Conservation (phyloP, 2,797 vertebrate species). For the Sebastolobus alascanus region DNA sequence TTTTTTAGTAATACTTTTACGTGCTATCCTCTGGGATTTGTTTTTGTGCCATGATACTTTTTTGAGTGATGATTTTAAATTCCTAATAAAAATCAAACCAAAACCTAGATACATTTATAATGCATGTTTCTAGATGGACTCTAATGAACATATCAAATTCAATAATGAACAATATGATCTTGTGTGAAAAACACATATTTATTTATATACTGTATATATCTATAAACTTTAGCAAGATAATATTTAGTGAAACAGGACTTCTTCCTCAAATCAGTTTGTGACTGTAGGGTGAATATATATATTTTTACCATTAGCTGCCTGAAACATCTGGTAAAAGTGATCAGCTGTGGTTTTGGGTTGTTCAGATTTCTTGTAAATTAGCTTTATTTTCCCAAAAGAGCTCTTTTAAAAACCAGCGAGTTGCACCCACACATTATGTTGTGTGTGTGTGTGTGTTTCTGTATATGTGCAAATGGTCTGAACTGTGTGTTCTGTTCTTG, state of each 20-base stretch:
- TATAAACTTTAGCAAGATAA: neutral
- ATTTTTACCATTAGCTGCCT: neutral
- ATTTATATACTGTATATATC: no score
- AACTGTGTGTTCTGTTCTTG: constrained; percentile 1
- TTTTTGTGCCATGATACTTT: no score
- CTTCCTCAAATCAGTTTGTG: neutral
- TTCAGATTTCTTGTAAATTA: constrained; percentile 36
- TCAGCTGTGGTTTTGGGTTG: constrained; percentile 3
- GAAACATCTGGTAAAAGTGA: constrained; percentile 8
- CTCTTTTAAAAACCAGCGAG: constrained; percentile 10
- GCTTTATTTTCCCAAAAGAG: constrained; percentile 8
- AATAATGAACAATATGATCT: no score
- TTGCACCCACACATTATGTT: constrained; percentile 18
- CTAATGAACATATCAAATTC: neutral
- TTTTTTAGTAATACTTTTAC: neutral
- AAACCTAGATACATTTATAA: neutral
- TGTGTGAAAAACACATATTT: neutral
- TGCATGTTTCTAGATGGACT: neutral
- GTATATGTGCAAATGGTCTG: neutral
- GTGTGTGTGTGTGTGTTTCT: neutral
- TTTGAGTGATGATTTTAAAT: no score
- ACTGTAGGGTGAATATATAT: neutral
- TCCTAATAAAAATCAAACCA: no score
- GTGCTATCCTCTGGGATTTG: neutral
- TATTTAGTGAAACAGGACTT: neutral